Evolutionary conservation across 2,797 vertebrate species (phyloP).

Genomic region (Cirrhinus molitorella): DNA sequence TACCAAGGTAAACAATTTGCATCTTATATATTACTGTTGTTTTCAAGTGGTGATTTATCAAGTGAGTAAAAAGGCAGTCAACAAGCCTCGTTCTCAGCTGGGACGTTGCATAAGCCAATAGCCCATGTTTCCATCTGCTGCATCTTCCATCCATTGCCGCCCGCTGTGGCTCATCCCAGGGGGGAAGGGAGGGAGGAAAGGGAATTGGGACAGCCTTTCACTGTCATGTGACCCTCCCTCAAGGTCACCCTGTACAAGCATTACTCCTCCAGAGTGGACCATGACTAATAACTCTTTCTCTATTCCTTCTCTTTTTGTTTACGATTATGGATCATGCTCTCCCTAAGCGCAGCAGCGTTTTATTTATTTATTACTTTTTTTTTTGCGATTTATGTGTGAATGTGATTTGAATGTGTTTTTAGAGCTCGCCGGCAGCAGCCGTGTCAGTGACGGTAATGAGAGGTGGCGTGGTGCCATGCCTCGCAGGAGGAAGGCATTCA

Average conservation of each 20-base stretch:
- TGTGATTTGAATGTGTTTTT: constrained; percentile 29
- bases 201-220: constrained; percentile 42
- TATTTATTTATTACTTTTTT: neutral
- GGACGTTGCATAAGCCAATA: constrained; percentile 63
- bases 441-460: constrained; percentile 42
- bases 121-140: constrained; percentile 67
- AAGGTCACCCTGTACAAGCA: constrained; percentile 58
- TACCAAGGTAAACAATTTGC: neutral
- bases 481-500: constrained; percentile 16
- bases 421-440: neutral
- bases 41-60: neutral
- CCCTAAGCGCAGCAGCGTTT: neutral
- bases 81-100: constrained; percentile 58
- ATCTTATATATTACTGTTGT: neutral
- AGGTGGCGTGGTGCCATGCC: constrained; percentile 55
- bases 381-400: neutral
- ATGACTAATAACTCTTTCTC: constrained; percentile 51
- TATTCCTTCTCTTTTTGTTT: neutral
- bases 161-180: constrained; percentile 38
- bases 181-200: constrained; percentile 15
- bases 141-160: constrained; percentile 24
- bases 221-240: constrained; percentile 51
- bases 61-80: constrained; percentile 6
- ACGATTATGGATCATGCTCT: neutral
- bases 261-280: constrained; percentile 42